Percentiles rank a stretch among this genome's conserved stretches.
Conservation (phyloP, 1,140 invertebrate genomes). For the Ceratosolen fusciceps region DNA sequence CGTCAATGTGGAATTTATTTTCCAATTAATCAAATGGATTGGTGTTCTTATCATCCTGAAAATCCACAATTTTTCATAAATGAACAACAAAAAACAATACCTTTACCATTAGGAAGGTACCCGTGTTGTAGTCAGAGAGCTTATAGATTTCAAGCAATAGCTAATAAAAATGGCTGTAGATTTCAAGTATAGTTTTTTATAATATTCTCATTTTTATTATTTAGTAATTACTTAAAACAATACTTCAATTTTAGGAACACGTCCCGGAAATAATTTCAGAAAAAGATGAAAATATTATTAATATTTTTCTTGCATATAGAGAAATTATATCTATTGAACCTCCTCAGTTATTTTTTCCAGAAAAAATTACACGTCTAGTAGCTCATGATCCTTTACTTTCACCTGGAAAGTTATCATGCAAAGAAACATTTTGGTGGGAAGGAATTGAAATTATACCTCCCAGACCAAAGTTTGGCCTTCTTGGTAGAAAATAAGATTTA, state of each 20-base stretch:
- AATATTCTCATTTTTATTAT: not conserved
- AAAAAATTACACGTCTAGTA: constrained; percentile 77
- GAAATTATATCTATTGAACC: constrained; percentile 75
- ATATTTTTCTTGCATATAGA: constrained; percentile 73
- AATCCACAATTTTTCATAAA: constrained; percentile 82
- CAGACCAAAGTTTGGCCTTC: constrained; percentile 75
- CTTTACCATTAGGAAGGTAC: constrained; percentile 80
- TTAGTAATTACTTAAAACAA: constrained; percentile 6
- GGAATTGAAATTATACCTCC: constrained; percentile 77
- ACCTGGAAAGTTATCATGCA: constrained; percentile 72
- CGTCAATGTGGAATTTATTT: constrained; percentile 82
- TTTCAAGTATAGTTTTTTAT: constrained; percentile 58
- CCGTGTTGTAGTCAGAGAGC: constrained; percentile 89
- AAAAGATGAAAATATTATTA: constrained; percentile 74
- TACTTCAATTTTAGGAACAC: constrained; percentile 72
- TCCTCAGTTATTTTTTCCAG: constrained; percentile 77
- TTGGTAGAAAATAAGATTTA: constrained; percentile 65
- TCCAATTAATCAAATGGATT: constrained; percentile 82
- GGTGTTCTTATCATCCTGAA: constrained; percentile 86
- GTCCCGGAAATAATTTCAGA: constrained; percentile 72
- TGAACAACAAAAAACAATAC: constrained; percentile 74
- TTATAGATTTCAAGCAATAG: constrained; percentile 81
- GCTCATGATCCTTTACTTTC: constrained; percentile 71
- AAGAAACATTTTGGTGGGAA: constrained; percentile 80
- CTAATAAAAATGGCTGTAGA: constrained; percentile 67